Evolutionary conservation across 2,113 vertebrate genomes (phyloP), one percentile per base, ranked within the genome.

Genomic region (Ivindomyrus marchei): DNA sequence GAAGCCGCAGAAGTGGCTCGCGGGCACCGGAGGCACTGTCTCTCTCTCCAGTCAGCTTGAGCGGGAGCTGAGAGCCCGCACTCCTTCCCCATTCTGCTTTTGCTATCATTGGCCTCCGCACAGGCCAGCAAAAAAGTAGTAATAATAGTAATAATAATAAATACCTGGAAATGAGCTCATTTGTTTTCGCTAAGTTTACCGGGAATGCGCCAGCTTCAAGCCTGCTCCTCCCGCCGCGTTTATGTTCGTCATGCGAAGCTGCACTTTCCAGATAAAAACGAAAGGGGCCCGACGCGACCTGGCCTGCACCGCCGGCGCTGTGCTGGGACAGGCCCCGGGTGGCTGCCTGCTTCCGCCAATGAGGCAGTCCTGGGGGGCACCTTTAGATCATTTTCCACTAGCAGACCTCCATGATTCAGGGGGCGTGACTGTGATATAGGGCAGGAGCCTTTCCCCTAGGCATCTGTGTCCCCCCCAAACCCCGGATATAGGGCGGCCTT

Each of bases 81-180:
- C 36, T 27, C 24, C 13, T 50, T 47, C 24, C 27, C 50, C 8
- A 9, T 87, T 87, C 50, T 87, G 85, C 85, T 87, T 87, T 87
- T 87, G 27, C 47, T 47, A 87, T 87, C 87, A 62, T 58, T 53
- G 13, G 49, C 36, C 15, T 88, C 87, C 8, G 11, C 17, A 10
- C 50, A 53, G 52, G 83, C 83, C 3, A 46, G 45, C 83, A 85
- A 10, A 85, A 85, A 19, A 47, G 21, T 4, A 47, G 1, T 13
- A 85, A n/a, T 24, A 85, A 46, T 85, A 50, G 10, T 85, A 50
- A 24, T 85, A 49, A 85, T 27, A 49, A 47, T 85, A 47, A 91
- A 94, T 95, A 95, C 94, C 95, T 95, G 95, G 93, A 95, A 92
- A 93, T 95, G 95, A 95, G 93, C 93, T 95, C 94, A 95, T 95